Evolutionary conservation across 2,888 invertebrate species (phyloP), one percentile per base, ranked within the genome.

Genomic region (Ophonus ardosiacus): DNA sequence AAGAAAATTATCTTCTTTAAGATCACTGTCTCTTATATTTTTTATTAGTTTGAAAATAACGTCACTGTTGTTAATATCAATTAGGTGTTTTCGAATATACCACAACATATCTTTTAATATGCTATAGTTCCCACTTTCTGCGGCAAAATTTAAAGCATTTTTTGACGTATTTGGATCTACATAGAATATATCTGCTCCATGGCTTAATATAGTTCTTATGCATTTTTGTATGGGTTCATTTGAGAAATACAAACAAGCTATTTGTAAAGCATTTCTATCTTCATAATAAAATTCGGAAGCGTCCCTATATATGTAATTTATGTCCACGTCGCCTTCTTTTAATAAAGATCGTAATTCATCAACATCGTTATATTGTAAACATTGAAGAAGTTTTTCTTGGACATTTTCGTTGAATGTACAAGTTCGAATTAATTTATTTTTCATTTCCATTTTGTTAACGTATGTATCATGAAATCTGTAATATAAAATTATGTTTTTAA

Each of bases 141-240:
- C 92, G 2, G 95, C 94, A 86, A 94, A 94, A 90, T 96, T 95
- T 86, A 96, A 91, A 0, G 95, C 94, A n/a, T 94, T 93, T 86
- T 93, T 93, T 15, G 93, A 92, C 81, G 93, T 92, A 1, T 91
- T 92, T 86, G 92, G 91, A 88, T 94, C 94, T 0, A 93, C 88
- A 87, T 90, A 92, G 87, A 94, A 94, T 0, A 94, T 93, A 89
- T 94, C 92, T 0, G 94, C 95, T 85, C 94, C 94, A 81, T 93
- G 90, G 84, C 93, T 92, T 10, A 95, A 89, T 56, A 96, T 90
- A 3, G 92, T 90, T 87, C 93, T 91, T 0, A 94, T 93, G 82
- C 94, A 95, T 43, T 93, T 92, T 40, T 92, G 89, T 86, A 91
- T 91, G 61, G 93, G 92, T 86, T 92, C 92, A 0, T 93, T 92